Base-by-base conservation (phyloP, 2,888 invertebrate species). In the Dendrolimus houi region DNA sequence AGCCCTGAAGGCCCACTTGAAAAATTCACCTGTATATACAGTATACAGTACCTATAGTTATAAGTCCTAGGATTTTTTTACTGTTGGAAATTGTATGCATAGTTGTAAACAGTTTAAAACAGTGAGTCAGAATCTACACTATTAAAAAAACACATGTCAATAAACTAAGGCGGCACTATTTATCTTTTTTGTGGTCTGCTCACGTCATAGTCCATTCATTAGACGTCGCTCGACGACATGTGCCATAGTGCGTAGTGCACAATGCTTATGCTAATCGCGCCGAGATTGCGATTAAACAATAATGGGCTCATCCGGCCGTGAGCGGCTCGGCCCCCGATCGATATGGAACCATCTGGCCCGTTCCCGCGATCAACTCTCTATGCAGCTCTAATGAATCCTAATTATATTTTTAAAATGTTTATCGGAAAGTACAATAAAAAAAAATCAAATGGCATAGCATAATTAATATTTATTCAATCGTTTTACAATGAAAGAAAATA, bases 211-310 rank as follows among this genome's bases (percentile, higher is more conserved):
- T 65, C 69, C 83, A 83, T 85, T 84, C 81, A 83, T 74, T 74
- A 68, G 63, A 64, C 63, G 71, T 47, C 29, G 29, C 29, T 29
- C 47, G 47, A 71, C 72, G 79, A 78, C 81, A 80, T 77, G 83
- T 79, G 83, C 72, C 63, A 62, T 72, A 72, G 71, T 66, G 69
- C 71, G 71, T 70, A 64, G 69, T 68, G 66, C 70, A 84, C 87
- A 87, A 87, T 87, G 75, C 81, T 63, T 87, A 88, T 88, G 88
- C 72, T 87, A 88, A 88, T 87, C 83, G 73, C 62, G 75, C 69
- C 66, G 81, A 82, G 85, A 86, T 86, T 81, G 77, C 76, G 81
- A 85, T 84, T 82, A 80, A 77, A 81, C 77, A 81, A 82, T 83
- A 85, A 81, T 77, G 76, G 75, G 69, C 66, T 67, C 69, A 68